phyloP scores from a whole-genome alignment of 1,140 invertebrate genomes.

The Hycleus phaleratus region DNA sequence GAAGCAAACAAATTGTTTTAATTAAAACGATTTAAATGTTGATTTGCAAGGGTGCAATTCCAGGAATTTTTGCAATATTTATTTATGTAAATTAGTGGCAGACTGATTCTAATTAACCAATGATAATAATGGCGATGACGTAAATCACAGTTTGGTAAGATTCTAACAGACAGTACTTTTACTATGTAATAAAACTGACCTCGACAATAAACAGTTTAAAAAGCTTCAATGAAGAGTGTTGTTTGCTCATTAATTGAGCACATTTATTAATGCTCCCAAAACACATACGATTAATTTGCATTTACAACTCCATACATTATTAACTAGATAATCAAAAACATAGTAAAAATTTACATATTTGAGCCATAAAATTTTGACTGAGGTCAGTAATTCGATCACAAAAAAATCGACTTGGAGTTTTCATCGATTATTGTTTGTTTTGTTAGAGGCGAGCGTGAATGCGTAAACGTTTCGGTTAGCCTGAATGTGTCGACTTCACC shows the following conservation, averaged over 20 bases:
- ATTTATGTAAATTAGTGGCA: too few relatives aligned
- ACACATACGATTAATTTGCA: slow-evolving; percentile 4
- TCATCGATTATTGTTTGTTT: too few relatives aligned
- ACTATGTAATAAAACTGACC: slow-evolving; percentile 42
- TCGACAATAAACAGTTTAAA: slow-evolving; percentile 36
- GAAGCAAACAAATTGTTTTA: too few relatives aligned
- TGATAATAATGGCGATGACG: too few relatives aligned
- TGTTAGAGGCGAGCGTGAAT: too few relatives aligned
- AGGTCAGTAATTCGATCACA: background rate
- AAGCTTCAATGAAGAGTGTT: slow-evolving; percentile 34
- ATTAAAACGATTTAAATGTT: too few relatives aligned
- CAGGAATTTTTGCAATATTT: too few relatives aligned
- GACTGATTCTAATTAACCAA: too few relatives aligned
- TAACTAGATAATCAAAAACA: slow-evolving; percentile 1
- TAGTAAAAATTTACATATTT: slow-evolving; percentile 5
- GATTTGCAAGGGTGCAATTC: too few relatives aligned
- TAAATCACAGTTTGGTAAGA: too few relatives aligned
- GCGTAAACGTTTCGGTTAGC: too few relatives aligned
- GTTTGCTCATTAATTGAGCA: slow-evolving; percentile 33
- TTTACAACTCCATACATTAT: slow-evolving; percentile 9
- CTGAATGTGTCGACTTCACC: background rate
- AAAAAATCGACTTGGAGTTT: too few relatives aligned
- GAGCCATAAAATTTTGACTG: background rate
- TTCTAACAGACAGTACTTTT: slow-evolving; percentile 30
- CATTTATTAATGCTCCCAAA: slow-evolving; percentile 1